Evolutionary conservation across 1,140 invertebrate species (phyloP), one percentile per base, ranked within the genome.

Genomic region (Vanessa atalanta): DNA sequence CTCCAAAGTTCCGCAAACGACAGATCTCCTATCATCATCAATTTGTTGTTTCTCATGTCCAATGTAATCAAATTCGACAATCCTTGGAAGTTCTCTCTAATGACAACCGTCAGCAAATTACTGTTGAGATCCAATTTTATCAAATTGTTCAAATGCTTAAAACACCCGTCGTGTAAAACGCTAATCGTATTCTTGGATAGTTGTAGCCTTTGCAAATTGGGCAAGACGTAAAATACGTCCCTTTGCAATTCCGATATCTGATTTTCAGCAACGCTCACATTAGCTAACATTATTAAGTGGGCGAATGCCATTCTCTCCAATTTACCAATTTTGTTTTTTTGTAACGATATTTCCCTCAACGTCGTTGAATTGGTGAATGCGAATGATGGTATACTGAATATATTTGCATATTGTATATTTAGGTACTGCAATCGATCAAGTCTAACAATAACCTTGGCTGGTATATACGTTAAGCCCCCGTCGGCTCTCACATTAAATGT

Each of bases 1-100:
- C 88, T 95, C 95, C 84, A 95, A 89, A 97, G 93, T 88, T 97
- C 96, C 0, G 95, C 93, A 85, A 97, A 97, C 6, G 95, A 95
- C 61, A 95, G 93, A 60, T 96, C 95, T 4, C 95, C 95, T 75
- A 97, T 94, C 87, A 96, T 95, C 55, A 94, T 94, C 63, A 97
- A 93, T 81, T 94, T 93, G 87, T 97, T 97, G 53, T 93, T 92
- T 16, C 95, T 94, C 78, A 97, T 90, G 79, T 96, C 95, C 8
- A 97, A 92, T 23, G 94, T 93, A 79, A 94, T 94, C 47, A 97
- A 89, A 80, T 94, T 95, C 23, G 94, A 94, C 80, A 97, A 84
- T 13, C 96, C 95, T 63, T 94, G 92, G 81, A 97, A 97, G 72
- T 95, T 95, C 31, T 96, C 96, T 55, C 94, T 94, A 6, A 95